Evolutionary conservation across 2,797 vertebrate species (phyloP), one percentile per base, ranked within the genome.

Genomic region (Phrynocephalus forsythii): DNA sequence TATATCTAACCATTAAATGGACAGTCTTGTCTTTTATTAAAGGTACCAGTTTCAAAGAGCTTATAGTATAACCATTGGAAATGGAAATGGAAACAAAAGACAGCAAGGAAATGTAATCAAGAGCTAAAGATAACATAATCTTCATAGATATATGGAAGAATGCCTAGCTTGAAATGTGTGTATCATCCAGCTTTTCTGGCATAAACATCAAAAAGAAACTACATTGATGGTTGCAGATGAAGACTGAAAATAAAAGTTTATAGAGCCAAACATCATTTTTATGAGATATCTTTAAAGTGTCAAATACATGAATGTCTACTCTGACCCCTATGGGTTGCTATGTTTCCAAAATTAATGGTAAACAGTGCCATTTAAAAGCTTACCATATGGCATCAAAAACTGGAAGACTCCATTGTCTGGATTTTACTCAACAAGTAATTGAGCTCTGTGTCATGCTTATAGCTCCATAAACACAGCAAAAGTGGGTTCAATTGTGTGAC

Each of bases 171-270:
- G 11, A 79, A 71, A 79, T 79, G 67, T 28, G 48, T 60, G 33
- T 28, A 38, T 28, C 60, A 26, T 75, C 52, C 73, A 15, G 33
- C 28, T 9, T 11, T 63, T 69, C 20, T 52, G 76, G 67, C 67
- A 86, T 26, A 79, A 86, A 60, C 13, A 79, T 71, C 48, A 69
- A 48, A 79, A 86, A 69, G n/a, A 76, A 78, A 85, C 60, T 71
- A 24, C 50, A 69, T 60, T 86, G 69, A 86, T 79, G 48, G 30
- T 28, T 71, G 7, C 76, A 71, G 48, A 60, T 71, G 28, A 79
- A 86, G 69, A 24, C n/a, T 86, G 3, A 22, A 79, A 86, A 86
- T 86, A 79, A 79, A 79, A 71, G 48, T 86, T 85, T 69, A 86
- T 68, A 79, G 38, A 82, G 68, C 26, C 18, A 85, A 67, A 78